Evolutionary conservation across 2,113 vertebrate genomes (phyloP), one percentile per base, ranked within the genome.

Genomic region (Poeciliopsis occidentalis): DNA sequence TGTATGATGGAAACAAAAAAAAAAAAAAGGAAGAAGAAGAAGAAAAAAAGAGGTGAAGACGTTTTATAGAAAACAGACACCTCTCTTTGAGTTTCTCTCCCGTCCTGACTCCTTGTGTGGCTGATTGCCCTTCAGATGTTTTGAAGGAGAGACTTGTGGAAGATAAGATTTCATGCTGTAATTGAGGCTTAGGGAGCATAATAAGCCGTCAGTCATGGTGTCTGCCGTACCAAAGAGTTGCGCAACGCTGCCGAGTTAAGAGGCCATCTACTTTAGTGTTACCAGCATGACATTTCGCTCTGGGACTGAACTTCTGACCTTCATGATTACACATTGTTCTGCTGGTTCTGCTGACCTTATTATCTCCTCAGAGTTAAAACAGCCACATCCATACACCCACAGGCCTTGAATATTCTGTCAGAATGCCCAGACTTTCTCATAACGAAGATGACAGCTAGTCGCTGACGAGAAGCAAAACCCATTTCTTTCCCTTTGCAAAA

Each of bases 291-390:
- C 87, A 89, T 90, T 88, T 87, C 82, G 83, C 47, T 24, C 77
- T 29, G 74, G 70, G 60, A 65, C 26, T 88, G 84, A 89, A 90
- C 88, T 87, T 66, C 57, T 88, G 88, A 91, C 88, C 89, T 91
- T 90, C 78, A 63, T 69, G 31, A 72, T 87, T 85, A 91, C 84
- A 86, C 83, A 83, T 79, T 13, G 17, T 64, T 85, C 64, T 79
- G 84, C 71, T 72, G 70, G 15, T 82, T 79, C 73, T 41, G 29
- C 71, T 73, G 79, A 85, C 85, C 88, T 88, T 87, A 88, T 89
- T 91, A 89, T 83, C 88, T 85, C 75, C 61, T 64, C 39, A 69
- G 71, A 84, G 83, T 67, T 71, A 64, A 80, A 75, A 75, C 81
- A 81, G 80, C 71, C n/a, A 15, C 26, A 39, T 41, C 34, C 47